Base-by-base conservation (phyloP, 2,113 vertebrate species). In the Catharus minimus region DNA sequence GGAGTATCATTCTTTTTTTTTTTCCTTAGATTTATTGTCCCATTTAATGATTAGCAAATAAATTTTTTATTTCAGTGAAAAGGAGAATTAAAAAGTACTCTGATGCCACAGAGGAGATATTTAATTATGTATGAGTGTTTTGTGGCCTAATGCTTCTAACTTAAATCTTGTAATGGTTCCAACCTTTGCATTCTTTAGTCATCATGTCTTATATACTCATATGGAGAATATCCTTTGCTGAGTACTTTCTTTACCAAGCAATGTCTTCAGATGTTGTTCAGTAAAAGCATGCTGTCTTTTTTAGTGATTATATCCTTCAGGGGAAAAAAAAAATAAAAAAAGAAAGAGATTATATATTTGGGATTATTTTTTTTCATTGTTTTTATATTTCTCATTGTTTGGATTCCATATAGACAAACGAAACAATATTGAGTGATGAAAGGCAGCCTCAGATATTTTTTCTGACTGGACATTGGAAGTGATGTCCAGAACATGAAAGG, bases 41-140 rank as follows among this genome's bases (percentile, higher is more conserved):
- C 22, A 73, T 66, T 81, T 77, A 38, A 53, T 93, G 39, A 92
- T 88, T 83, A 93, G 90, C 33, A 92, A 89, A 72, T 88, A 89
- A 11, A 4, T 9, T 39, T 86, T 86, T 90, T 49, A 71, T 89
- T 94, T 91, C 77, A 56, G 19, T 28, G 32, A 56, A 86, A 89
- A 88, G 5, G 33, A 84, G 24, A 55, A 64, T 60, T 73, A 72
- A 76, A 52, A 71, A 58, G n/a, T 81, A 74, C 28, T 57, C 36
- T 55, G 47, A 86, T 90, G 68, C 26, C 64, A 64, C 11, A 79
- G 33, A 47, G 91, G 78, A 66, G 47, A 87, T 88, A 83, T 30
- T 96, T 91, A 97, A 96, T 96, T 92, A 96, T 96, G 76, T 64
- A 96, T 79, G 32, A 71, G 30, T 91, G 24, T 49, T 96, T 95